A percentile compares a stretch with the other conserved stretches of the same genome.
These are phyloP conservation scores for Felis chaus DNA, from an alignment of 2,113 vertebrate genomes.

Conservation along the genomic window DNA sequence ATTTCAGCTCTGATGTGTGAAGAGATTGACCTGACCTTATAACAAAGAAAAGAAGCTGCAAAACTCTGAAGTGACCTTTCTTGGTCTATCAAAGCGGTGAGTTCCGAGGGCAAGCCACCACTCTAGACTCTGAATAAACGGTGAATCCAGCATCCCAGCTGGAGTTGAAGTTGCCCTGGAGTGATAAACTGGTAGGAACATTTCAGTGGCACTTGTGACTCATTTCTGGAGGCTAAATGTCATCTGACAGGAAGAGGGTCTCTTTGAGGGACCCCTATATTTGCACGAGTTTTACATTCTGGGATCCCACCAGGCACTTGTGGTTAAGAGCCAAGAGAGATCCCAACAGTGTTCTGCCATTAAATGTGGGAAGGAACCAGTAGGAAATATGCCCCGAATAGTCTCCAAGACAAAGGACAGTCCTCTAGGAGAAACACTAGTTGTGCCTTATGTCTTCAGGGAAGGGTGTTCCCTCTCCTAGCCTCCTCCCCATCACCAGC, in stretches of 20 bases:
- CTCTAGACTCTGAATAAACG: not conserved
- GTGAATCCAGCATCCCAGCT: not conserved
- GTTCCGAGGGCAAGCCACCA: not conserved
- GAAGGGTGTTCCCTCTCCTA: not conserved
- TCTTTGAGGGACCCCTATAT: not conserved
- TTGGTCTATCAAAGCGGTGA: not conserved
- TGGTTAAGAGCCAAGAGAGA: not conserved
- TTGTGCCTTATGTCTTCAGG: too few relatives aligned
- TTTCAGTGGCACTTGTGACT: not conserved
- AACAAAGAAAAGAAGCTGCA: not conserved
- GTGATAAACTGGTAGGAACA: not conserved
- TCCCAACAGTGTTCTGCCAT: not conserved
- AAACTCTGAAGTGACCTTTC: not conserved
- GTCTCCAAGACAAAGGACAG: not conserved
- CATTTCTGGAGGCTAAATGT: not conserved
- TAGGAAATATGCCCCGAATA: not conserved
- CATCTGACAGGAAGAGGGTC: too few relatives aligned
- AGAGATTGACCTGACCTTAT: not conserved
- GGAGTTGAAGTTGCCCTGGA: not conserved
- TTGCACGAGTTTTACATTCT: not conserved
- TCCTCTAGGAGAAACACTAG: not conserved
- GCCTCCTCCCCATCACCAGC: fast-evolving
- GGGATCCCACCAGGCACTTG: not conserved
- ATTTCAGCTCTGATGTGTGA: not conserved
- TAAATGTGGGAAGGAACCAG: not conserved